phyloP scores from a whole-genome alignment of 2,797 vertebrate species.

The Ctenochaetus hawaiiensis region DNA sequence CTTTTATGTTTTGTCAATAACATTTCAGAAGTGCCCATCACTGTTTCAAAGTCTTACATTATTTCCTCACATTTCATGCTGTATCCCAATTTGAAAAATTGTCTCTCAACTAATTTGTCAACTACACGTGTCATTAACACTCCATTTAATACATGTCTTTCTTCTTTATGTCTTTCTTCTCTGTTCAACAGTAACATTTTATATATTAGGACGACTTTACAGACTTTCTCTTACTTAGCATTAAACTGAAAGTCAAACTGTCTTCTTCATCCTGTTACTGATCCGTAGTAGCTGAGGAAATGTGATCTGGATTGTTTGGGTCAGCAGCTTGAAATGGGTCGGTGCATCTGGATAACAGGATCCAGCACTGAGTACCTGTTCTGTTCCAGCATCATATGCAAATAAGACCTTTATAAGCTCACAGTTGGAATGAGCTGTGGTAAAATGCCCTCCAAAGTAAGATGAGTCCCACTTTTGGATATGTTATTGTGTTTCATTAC shows the following conservation, averaged over 20 bases:
- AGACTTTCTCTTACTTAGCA: constrained; percentile 3
- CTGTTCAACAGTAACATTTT: constrained; percentile 5
- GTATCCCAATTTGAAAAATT: no score
- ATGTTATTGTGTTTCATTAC: constrained; percentile 52
- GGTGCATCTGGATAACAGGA: constrained; percentile 64
- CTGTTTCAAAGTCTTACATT: no score
- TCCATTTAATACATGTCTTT: no score
- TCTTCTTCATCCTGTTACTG: constrained; percentile 43
- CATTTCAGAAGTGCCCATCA: no score
- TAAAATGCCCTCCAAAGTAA: constrained; percentile 40
- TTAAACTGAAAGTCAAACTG: not conserved
- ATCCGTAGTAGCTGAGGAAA: constrained; percentile 38
- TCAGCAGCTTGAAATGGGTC: constrained; percentile 67
- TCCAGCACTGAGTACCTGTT: constrained; percentile 41
- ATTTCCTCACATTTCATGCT: no score
- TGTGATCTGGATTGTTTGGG: constrained; percentile 61
- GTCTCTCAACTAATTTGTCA: no score
- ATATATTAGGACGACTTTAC: constrained; percentile 8
- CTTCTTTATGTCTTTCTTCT: not conserved
- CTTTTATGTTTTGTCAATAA: no score
- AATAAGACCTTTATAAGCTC: constrained; percentile 70
- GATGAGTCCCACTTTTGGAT: constrained; percentile 38
- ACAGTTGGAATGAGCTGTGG: constrained; percentile 41
- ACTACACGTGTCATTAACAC: no score
- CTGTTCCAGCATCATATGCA: constrained; percentile 58